Conservation (phyloP, 2,113 vertebrate species). For the Edolisoma coerulescens region DNA sequence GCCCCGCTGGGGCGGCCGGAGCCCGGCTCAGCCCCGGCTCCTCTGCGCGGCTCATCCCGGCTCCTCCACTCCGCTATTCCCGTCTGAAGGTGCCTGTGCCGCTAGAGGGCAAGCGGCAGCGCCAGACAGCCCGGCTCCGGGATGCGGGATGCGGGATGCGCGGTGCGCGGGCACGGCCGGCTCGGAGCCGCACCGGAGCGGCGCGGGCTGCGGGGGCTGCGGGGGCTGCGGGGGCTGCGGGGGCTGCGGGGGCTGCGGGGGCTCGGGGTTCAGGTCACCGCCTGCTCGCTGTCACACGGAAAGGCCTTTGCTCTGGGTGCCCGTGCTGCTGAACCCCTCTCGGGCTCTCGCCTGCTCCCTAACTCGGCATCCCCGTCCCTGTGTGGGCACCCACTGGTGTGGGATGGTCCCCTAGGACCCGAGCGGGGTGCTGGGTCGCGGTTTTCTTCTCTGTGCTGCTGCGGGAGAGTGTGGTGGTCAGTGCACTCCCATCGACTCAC, state of each 20-base stretch:
- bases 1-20: neutral
- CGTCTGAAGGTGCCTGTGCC: neutral
- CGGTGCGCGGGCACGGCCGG: neutral
- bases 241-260: neutral
- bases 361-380: rapidly evolving
- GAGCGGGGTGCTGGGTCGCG: rapidly evolving
- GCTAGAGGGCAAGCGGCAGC: constrained; percentile 64
- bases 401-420: rapidly evolving
- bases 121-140: neutral
- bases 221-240: neutral
- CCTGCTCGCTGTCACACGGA: rapidly evolving
- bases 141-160: neutral
- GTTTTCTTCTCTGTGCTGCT: neutral
- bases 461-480: rapidly evolving
- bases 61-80: neutral
- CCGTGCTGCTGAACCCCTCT: neutral
- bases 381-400: rapidly evolving
- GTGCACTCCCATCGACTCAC: rapidly evolving
- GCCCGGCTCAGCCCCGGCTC: neutral
- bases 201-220: neutral
- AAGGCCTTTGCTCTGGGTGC: neutral
- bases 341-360: neutral
- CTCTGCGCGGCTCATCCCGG: neutral
- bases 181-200: neutral
- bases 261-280: rapidly evolving